Percentiles rank a stretch among this genome's conserved stretches.
Evolutionary conservation across 2,888 invertebrate species (phyloP).

Genomic region (Tuberolachnus salignus): DNA sequence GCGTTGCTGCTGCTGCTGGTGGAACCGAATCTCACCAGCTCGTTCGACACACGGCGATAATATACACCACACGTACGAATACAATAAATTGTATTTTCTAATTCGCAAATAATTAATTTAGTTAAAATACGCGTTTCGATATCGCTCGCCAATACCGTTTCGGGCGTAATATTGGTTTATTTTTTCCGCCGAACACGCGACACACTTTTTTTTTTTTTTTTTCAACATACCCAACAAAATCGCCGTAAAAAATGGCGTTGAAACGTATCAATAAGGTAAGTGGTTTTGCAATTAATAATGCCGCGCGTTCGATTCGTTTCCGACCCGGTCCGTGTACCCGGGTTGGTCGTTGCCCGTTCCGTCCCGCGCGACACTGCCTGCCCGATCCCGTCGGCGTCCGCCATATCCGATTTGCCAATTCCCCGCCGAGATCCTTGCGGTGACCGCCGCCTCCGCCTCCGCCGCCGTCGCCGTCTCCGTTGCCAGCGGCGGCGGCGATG

Average conservation of each 20-base stretch:
- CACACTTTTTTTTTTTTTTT: not conserved
- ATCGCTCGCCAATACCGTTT: slow-evolving; percentile 10
- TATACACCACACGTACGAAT: not conserved
- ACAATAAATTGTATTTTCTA: slow-evolving; percentile 12
- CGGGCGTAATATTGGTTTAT: slow-evolving; percentile 13
- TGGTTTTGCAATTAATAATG: slow-evolving; percentile 64
- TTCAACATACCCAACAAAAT: not conserved
- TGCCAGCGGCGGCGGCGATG: slow-evolving; percentile 8
- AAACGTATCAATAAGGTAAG: slow-evolving; percentile 94
- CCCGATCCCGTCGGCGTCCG: not conserved
- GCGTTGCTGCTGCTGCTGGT: slow-evolving; percentile 37
- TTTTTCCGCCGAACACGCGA: not conserved
- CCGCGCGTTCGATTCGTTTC: slow-evolving; percentile 57
- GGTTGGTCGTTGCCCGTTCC: not conserved
- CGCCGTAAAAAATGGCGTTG: slow-evolving; percentile 78
- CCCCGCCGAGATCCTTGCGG: not conserved
- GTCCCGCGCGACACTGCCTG: not conserved
- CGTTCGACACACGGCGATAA: slow-evolving; percentile 58
- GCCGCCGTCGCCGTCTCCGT: too few relatives aligned
- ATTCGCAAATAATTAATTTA: not conserved
- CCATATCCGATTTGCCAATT: not conserved
- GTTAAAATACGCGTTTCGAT: not conserved
- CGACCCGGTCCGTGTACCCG: too few relatives aligned
- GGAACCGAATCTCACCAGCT: slow-evolving; percentile 54
- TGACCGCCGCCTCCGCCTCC: not conserved